Evolutionary conservation across 2,797 vertebrate species (phyloP).

Genomic region (Nyctalus aviator): DNA sequence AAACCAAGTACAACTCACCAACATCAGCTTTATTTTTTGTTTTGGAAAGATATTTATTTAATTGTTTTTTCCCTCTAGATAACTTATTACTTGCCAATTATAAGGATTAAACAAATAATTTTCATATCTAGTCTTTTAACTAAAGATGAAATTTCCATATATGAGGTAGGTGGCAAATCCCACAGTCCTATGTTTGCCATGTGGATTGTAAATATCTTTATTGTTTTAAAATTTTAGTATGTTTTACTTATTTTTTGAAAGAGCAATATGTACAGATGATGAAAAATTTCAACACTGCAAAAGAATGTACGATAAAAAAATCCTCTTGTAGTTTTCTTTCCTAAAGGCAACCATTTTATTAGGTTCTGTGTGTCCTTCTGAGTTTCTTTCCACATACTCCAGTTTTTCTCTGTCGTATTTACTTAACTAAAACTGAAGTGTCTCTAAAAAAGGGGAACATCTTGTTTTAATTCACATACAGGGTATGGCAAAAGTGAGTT

Average conservation of each 20-base stretch:
- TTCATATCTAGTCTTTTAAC: neutral
- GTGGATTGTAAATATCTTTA: neutral
- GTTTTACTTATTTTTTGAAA: neutral
- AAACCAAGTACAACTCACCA: neutral
- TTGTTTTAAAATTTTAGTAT: neutral
- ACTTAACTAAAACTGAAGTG: neutral
- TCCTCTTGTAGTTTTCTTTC: neutral
- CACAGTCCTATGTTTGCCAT: neutral
- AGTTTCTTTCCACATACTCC: neutral
- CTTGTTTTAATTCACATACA: neutral
- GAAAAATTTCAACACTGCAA: neutral
- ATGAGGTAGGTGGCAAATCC: neutral
- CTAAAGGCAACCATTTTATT: neutral
- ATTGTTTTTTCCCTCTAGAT: neutral
- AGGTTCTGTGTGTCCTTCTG: neutral
- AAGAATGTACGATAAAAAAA: neutral
- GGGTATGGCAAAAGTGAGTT: neutral
- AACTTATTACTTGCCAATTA: constrained; percentile 1
- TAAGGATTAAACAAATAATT: constrained; percentile 11
- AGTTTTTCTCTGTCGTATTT: neutral
- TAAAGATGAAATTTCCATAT: neutral
- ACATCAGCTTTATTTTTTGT: constrained; percentile 24
- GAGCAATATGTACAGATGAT: neutral
- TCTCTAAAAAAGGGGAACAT: neutral
- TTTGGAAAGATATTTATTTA: neutral